phyloP scores from a whole-genome alignment of 2,113 vertebrate species.

The Capra hircus region DNA sequence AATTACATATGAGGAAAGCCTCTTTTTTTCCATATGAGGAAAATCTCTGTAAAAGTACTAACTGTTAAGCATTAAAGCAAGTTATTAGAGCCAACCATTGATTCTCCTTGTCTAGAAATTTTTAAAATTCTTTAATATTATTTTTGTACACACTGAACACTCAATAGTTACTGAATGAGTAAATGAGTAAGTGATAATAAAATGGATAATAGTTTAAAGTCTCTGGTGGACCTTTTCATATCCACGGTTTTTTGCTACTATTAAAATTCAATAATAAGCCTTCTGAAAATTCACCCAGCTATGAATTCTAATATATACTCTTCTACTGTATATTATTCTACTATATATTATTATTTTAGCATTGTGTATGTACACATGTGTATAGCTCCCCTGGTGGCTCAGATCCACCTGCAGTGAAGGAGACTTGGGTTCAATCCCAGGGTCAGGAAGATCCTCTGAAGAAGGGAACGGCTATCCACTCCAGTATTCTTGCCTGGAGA shows the following conservation, averaged over 20 bases:
- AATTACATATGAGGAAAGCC: neutral
- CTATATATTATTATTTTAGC: neutral
- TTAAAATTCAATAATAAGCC: neutral
- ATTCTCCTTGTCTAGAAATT: neutral
- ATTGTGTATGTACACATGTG: neutral
- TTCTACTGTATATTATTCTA: neutral
- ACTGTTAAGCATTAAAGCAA: neutral
- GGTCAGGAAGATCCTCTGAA: neutral
- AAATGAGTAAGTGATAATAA: neutral
- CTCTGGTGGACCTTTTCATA: neutral
- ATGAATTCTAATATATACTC: neutral
- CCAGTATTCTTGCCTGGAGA: neutral
- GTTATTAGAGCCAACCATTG: neutral
- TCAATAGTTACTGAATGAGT: neutral
- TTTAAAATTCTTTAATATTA: neutral
- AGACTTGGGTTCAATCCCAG: neutral
- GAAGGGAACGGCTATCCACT: neutral
- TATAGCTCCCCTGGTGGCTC: neutral
- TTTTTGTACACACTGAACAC: neutral
- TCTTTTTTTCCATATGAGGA: neutral
- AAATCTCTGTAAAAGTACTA: neutral
- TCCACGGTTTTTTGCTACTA: neutral
- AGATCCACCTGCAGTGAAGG: neutral
- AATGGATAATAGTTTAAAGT: neutral
- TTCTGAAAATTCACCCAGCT: conserved; percentile 4